phyloP scores from a whole-genome alignment of 2,888 invertebrate genomes.

The Hydraecia micacea region DNA sequence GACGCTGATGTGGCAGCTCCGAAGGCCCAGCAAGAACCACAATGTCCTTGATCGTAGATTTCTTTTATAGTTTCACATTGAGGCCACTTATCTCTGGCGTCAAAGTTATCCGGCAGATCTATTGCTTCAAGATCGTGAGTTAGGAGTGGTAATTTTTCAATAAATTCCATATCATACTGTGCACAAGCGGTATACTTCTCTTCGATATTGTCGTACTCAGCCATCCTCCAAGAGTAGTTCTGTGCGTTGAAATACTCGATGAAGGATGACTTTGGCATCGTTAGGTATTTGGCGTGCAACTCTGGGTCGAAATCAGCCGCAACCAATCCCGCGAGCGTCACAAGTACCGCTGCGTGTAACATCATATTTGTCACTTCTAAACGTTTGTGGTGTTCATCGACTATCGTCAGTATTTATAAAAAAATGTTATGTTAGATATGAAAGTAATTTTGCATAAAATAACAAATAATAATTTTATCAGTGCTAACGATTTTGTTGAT shows the following conservation, averaged over 20 bases:
- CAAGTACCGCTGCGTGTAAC: constrained; percentile 10
- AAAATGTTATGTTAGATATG: neutral
- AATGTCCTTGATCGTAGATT: too few species aligned
- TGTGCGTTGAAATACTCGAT: constrained; percentile 52
- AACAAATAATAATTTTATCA: neutral
- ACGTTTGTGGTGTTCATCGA: neutral
- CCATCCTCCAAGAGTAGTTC: constrained; percentile 48
- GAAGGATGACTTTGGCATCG: constrained; percentile 38
- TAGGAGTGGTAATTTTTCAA: neutral
- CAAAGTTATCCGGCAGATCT: too few species aligned
- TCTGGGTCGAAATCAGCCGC: neutral
- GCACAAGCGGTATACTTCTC: neutral
- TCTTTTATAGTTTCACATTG: too few species aligned
- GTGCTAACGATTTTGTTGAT: too few species aligned
- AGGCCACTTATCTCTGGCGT: too few species aligned
- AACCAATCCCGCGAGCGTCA: neutral
- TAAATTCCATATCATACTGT: neutral
- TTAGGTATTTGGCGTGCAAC: constrained; percentile 16
- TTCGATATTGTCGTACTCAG: constrained; percentile 6
- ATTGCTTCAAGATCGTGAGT: too few species aligned
- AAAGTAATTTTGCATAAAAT: neutral
- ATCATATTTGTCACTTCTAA: neutral
- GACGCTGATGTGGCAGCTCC: too few species aligned
- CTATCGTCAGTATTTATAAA: constrained; percentile 1
- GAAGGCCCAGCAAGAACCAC: too few species aligned